A percentile compares a stretch with the other conserved stretches of the same genome.
These are phyloP conservation scores for Rhynchomys soricoides DNA, from an alignment of 2,113 vertebrate species.

Conservation along the genomic window DNA sequence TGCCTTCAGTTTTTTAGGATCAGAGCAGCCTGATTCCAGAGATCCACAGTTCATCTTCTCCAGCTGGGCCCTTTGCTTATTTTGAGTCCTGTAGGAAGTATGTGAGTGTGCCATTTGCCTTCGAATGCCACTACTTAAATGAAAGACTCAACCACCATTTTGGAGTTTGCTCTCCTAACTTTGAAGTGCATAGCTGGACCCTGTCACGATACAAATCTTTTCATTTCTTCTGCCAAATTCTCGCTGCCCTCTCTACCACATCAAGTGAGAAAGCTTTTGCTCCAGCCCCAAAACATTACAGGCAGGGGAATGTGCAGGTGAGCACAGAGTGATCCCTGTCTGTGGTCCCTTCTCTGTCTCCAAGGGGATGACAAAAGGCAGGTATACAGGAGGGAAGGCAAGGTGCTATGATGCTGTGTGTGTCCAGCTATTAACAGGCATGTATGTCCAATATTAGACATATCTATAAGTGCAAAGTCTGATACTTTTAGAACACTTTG, in stretches of 20 bases:
- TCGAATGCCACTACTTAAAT: accelerated
- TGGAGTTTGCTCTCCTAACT: accelerated
- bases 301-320: neutral
- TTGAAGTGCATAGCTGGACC: accelerated
- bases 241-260: neutral
- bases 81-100: accelerated
- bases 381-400: accelerated
- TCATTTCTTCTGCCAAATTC: neutral
- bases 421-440: neutral
- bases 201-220: neutral
- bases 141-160: accelerated
- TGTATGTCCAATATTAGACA: accelerated
- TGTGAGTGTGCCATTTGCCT: accelerated
- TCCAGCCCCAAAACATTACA: accelerated
- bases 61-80: accelerated
- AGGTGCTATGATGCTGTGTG: accelerated
- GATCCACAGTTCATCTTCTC: accelerated
- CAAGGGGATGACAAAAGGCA: accelerated
- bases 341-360: neutral
- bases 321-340: neutral
- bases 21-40: neutral
- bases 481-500: neutral
- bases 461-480: neutral
- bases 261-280: neutral
- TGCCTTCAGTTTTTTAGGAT: neutral